Conservation (phyloP, 2,888 invertebrate species). For the Eupithecia exiguata region DNA sequence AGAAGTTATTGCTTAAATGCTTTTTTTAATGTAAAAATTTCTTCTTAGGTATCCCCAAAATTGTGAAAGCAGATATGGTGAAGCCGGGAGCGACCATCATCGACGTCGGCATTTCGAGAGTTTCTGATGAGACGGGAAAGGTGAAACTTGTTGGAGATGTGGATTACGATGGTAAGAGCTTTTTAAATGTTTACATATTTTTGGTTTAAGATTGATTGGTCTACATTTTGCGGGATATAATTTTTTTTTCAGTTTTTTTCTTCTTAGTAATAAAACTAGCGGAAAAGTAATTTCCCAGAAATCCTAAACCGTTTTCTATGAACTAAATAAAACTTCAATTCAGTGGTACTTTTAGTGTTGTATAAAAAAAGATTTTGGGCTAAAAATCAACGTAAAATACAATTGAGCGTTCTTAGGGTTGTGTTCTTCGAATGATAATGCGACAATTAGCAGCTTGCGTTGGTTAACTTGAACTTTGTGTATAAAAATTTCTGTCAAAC, state of each 20-base stretch:
- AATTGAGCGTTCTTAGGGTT: no score
- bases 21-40: neutral
- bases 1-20: no score
- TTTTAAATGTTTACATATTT: neutral
- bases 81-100: conserved; percentile 95
- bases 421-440: no score
- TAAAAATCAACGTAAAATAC: no score
- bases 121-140: conserved; percentile 87
- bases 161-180: conserved; percentile 89
- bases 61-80: conserved; percentile 92
- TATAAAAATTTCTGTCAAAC: no score
- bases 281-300: no score
- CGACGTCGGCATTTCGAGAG: conserved; percentile 93
- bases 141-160: conserved; percentile 93
- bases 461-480: no score
- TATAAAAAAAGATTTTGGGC: no score
- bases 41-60: conserved; percentile 86
- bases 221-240: neutral
- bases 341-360: no score
- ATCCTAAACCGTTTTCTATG: neutral
- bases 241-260: neutral
- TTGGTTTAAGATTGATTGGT: neutral
- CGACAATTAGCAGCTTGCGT: no score
- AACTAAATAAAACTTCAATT: neutral
- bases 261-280: neutral